Base-by-base conservation (phyloP, 2,113 vertebrate species). In the Rhabdornis inornatus region DNA sequence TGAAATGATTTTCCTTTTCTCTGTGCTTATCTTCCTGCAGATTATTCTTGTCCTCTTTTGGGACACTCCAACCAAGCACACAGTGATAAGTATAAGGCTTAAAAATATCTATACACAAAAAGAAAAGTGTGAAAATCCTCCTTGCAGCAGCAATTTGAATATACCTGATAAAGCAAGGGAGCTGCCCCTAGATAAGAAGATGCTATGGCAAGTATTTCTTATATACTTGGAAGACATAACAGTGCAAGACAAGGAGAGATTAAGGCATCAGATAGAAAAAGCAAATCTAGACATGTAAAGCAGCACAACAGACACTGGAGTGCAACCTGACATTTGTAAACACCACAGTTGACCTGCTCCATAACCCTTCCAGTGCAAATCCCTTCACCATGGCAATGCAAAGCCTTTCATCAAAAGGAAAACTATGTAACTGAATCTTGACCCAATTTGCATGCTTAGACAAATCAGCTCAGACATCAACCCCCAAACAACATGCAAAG, bases 51-150 rank as follows among this genome's bases (percentile, higher is more conserved):
- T 21, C 3, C 19, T 37, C 12, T 7, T 23, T 30, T 33, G 11
- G 23, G 18, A 59, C 23, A 28, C 23, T 69, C 22, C 0, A 0
- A 40, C 18, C 11, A 76, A 64, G 9, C 17, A 31, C 0, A 1
- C 27, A 57, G 15, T 7, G 7, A 9, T 37, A 35, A 60, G 10
- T 37, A 50, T 12, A 27, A 21, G 13, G 13, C 13, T 13, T 39
- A 63, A 45, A 81, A 76, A 15, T 18, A 9, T 56, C 31, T 15
- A 37, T 9, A 25, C 6, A 25, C 19, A 16, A 15, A 57, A 55
- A 66, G 24, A 17, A 68, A 49, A 55, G 12, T 10, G 7, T 17
- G 13, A 49, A 13, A 61, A 63, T 24, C 6, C 13, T 44, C 35
- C 20, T 56, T 22, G 31, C 10, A 45, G 33, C 17, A 57, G 33